phyloP scores from a whole-genome alignment of 2,797 vertebrate genomes.

The Hippocampus kuda region DNA sequence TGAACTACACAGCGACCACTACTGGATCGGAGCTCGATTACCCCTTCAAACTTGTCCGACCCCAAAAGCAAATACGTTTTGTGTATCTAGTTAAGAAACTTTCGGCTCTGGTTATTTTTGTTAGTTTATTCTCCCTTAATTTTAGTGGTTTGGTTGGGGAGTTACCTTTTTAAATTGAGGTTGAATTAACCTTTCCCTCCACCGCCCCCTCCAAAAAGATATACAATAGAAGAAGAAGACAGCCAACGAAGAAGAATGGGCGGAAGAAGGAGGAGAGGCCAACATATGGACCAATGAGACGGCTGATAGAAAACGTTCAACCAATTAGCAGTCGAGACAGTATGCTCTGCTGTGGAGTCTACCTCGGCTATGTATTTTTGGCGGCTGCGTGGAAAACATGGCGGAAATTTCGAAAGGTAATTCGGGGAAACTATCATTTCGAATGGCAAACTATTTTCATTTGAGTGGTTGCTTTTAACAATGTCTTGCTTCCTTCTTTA shows the following conservation, averaged over 20 bases:
- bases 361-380: conserved; percentile 38
- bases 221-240: not conserved
- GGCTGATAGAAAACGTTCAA: not conserved
- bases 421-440: not conserved
- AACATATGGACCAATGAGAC: not conserved
- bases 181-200: no score
- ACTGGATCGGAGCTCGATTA: not conserved
- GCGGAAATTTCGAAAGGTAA: conserved; percentile 73
- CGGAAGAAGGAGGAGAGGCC: not conserved
- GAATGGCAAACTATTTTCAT: not conserved
- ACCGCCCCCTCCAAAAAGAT: not conserved
- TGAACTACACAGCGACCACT: not conserved
- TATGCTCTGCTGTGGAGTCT: not conserved
- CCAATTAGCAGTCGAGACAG: conserved; percentile 37
- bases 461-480: not conserved
- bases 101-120: not conserved
- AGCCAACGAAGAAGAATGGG: not conserved
- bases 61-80: not conserved
- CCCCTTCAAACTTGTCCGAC: not conserved
- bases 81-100: not conserved
- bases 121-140: not conserved
- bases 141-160: not conserved
- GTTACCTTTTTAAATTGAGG: not conserved
- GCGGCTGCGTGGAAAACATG: conserved; percentile 62
- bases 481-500: not conserved